Evolutionary conservation across 2,888 invertebrate species (phyloP), one percentile per base, ranked within the genome.

Genomic region (Leptogaster cylindrica): DNA sequence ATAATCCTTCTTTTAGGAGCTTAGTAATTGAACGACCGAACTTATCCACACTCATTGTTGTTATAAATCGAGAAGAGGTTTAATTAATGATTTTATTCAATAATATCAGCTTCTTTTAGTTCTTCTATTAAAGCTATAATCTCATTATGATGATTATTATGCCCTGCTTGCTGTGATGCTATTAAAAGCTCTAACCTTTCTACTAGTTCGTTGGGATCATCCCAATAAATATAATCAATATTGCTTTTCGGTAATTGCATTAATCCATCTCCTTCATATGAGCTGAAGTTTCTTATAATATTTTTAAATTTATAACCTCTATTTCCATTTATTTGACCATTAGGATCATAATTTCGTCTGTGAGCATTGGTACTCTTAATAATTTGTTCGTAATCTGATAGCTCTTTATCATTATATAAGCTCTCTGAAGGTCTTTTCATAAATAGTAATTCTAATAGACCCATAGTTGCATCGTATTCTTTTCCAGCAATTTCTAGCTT

Each of bases 161-260:
- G 6, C 6, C 31, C 31, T 8, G 5, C 44, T 14, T 44, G 44
- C 5, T 44, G n/a, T 14, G 44, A 44, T 8, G 44, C 44, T 5
- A 73, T 52, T 6, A 76, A 65, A 28, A 78, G 67, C 65, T 71
- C 65, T 44, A 78, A 66, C 69, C 78, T 68, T 36, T 75, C 73
- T 28, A 76, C 72, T 28, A 77, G 66, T 70, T 77, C 76, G 71
- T 76, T 75, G 1, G 73, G 73, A 72, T 74, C 71, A 70, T 75
- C 72, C 73, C 73, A 74, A 70, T 75, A 74, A 39, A 70, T 66
- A 69, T 74, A 74, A 2, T 55, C 16, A 58, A 46, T 66, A 48
- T 69, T 39, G 5, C 10, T 5, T 33, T 66, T 66, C 1, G 41
- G 20, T 51, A 51, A 12, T 27, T 14, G 6, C 48, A 65, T 48